Evolutionary conservation across 2,888 invertebrate genomes (phyloP).

Genomic region (Parnassius smintheus): DNA sequence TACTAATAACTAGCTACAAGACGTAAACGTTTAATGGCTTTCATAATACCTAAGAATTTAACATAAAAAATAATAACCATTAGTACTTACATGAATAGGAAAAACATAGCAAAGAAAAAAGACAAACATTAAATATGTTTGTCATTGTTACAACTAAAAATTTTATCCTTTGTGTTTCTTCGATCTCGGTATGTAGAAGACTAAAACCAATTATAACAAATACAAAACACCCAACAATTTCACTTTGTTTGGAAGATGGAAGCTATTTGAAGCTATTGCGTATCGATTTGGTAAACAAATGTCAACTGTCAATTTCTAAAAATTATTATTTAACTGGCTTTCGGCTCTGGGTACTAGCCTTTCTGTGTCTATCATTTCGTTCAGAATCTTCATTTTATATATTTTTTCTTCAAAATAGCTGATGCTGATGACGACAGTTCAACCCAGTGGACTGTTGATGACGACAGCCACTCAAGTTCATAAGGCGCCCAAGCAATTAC

Average conservation of each 20-base stretch:
- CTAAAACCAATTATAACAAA: constrained; percentile 33
- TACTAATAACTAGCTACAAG: constrained; percentile 35
- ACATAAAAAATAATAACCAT: constrained; percentile 26
- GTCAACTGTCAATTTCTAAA: constrained; percentile 45
- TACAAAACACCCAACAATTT: constrained; percentile 57
- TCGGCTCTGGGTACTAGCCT: too few species aligned
- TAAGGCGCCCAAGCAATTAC: too few species aligned
- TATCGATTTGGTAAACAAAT: constrained; percentile 53
- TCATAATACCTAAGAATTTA: constrained; percentile 28
- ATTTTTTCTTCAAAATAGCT: too few species aligned
- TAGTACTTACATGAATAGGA: constrained; percentile 65
- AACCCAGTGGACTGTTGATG: too few species aligned
- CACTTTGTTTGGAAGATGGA: constrained; percentile 55
- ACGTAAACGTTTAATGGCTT: constrained; percentile 32
- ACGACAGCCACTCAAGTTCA: too few species aligned
- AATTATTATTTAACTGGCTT: too few species aligned
- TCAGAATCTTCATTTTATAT: too few species aligned
- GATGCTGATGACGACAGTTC: too few species aligned
- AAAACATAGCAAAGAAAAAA: constrained; percentile 54
- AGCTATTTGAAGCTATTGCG: constrained; percentile 59
- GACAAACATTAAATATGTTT: constrained; percentile 71
- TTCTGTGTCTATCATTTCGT: too few species aligned
- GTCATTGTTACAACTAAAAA: constrained; percentile 54
- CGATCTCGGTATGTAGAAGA: constrained; percentile 45
- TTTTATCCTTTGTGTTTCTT: constrained; percentile 44